These are phyloP conservation scores for Leptosomus discolor DNA, from an alignment of 2,113 vertebrate genomes.

Conservation along the genomic window DNA sequence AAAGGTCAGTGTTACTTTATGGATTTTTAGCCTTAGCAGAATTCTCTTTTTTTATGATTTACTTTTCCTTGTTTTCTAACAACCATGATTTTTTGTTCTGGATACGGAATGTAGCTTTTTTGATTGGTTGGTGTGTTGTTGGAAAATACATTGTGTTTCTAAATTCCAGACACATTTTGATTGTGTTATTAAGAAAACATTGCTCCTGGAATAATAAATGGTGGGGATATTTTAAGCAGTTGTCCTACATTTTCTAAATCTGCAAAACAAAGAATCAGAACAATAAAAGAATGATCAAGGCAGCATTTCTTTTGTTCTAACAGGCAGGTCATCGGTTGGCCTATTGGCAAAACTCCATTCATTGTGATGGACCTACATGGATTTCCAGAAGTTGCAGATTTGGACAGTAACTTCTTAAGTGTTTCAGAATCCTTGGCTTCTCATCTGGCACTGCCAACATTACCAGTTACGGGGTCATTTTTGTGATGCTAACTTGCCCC, in stretches of 20 bases:
- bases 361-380: not conserved
- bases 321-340: not conserved
- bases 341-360: conserved; percentile 9
- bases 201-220: conserved; percentile 39
- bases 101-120: not conserved
- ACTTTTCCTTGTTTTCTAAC: conserved; percentile 26
- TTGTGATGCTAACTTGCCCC: not conserved
- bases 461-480: not conserved
- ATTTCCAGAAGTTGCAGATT: not conserved
- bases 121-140: not conserved
- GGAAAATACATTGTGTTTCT: conserved; percentile 1
- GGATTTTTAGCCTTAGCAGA: conserved; percentile 18
- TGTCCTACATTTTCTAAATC: not conserved
- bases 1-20: conserved; percentile 47
- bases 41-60: not conserved
- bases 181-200: conserved; percentile 31
- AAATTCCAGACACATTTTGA: conserved; percentile 26
- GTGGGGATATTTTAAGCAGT: conserved; percentile 23
- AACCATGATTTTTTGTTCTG: not conserved
- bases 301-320: conserved; percentile 11
- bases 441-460: not conserved
- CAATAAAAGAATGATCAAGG: not conserved
- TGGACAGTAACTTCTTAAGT: not conserved
- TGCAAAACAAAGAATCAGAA: not conserved
- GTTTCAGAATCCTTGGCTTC: not conserved